Evolutionary conservation across 2,888 invertebrate species (phyloP).

Genomic region (Pammene fasciana): DNA sequence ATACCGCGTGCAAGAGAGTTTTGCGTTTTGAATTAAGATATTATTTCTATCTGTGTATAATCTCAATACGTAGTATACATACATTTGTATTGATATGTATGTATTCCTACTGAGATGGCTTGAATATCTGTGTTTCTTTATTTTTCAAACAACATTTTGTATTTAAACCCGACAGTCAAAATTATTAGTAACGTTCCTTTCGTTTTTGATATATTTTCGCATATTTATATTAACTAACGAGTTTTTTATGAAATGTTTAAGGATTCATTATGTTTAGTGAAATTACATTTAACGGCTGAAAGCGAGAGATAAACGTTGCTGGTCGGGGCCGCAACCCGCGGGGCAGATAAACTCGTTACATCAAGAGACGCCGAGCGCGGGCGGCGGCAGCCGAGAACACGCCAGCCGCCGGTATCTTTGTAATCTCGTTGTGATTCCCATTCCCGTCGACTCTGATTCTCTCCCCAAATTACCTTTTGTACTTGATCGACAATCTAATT

Average conservation of each 20-base stretch:
- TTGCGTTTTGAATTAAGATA: too few relatives aligned
- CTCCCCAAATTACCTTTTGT: constrained; percentile 75
- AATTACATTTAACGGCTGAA: constrained; percentile 47
- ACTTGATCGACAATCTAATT: constrained; percentile 77
- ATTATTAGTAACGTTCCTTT: too few relatives aligned
- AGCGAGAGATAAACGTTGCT: constrained; percentile 70
- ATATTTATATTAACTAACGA: too few relatives aligned
- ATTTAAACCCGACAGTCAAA: too few relatives aligned
- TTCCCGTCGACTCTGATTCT: constrained; percentile 72
- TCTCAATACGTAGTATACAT: too few relatives aligned
- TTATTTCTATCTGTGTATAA: too few relatives aligned
- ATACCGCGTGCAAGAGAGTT: too few relatives aligned
- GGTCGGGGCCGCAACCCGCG: constrained; percentile 70
- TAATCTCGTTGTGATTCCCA: constrained; percentile 79
- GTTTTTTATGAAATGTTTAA: constrained; percentile 2
- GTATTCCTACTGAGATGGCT: too few relatives aligned
- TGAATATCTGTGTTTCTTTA: too few relatives aligned
- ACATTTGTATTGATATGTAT: too few relatives aligned
- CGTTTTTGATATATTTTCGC: too few relatives aligned
- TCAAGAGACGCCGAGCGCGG: constrained; percentile 68
- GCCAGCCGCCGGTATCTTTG: constrained; percentile 68
- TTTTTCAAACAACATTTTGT: too few relatives aligned
- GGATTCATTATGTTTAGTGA: constrained; percentile 35
- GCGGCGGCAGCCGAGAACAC: constrained; percentile 60
- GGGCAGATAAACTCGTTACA: constrained; percentile 83